Evolutionary conservation across 2,797 vertebrate species (phyloP), one percentile per base, ranked within the genome.

Genomic region (Sebastes wilsoni): DNA sequence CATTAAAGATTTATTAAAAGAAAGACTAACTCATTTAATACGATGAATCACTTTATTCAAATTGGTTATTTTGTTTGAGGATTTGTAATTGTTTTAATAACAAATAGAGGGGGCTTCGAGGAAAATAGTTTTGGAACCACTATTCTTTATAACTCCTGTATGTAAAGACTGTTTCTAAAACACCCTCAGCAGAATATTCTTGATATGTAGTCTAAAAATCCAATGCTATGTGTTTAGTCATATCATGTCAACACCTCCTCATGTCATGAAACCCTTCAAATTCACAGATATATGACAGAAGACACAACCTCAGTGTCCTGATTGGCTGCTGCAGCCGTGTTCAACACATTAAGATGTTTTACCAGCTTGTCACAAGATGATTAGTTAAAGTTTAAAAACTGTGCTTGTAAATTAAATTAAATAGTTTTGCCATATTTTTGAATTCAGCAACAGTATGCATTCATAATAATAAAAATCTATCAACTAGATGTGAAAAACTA

Each of bases 11-110:
- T 0, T 38, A 38, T 38, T 38, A 38, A 38, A 38, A 38, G 36
- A 38, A 38, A 38, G 36, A 38, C 5, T 38, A 38, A 38, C 36
- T 38, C 36, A 14, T 14, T 38, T 14, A 38, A 0, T 38, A 38
- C 5, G 5, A 38, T 38, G 36, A 38, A 38, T 14, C 36, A 38
- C 36, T 38, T 38, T 38, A 38, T 38, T 38, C 36, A 14, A 2
- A 38, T 38, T 38, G 36, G 0, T 38, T 38, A 38, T 38, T 38
- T 14, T 13, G 13, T 38, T 38, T 0, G 1, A 38, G 0, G 36
- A 38, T 14, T 38, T 38, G 13, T 6, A 38, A 38, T 38, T 36
- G 10, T 34, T 34, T 36, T 38, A 38, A 28, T 28, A 28, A 28
- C 34, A 36, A 36, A 38, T 38, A 38, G 13, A 38, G 13, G 36